A percentile compares a stretch with the other conserved stretches of the same genome.
phyloP scores from a whole-genome alignment of 2,797 vertebrate genomes.

The Hydrophis major region DNA sequence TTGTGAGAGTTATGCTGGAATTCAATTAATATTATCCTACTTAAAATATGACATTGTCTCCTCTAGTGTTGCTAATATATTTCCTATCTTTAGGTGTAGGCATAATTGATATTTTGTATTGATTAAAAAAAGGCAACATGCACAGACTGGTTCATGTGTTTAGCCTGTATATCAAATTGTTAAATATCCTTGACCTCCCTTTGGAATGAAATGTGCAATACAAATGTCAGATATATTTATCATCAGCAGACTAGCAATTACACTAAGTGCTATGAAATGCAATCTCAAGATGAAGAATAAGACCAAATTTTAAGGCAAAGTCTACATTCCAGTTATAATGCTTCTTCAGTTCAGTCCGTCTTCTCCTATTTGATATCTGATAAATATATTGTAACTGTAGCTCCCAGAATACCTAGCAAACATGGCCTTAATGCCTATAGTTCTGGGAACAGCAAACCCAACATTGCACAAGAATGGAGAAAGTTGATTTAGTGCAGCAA shows the following conservation, averaged over 20 bases:
- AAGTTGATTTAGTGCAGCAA: background rate
- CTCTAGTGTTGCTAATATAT: background rate
- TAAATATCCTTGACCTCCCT: slow-evolving; percentile 27
- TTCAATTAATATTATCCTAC: background rate
- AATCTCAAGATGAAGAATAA: slow-evolving; percentile 15
- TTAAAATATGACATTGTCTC: slow-evolving; percentile 3
- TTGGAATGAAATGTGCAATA: slow-evolving; percentile 23
- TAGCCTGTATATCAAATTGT: slow-evolving; percentile 13
- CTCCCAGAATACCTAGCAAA: background rate
- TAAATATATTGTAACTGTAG: background rate
- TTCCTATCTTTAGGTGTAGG: background rate
- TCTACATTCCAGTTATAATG: background rate
- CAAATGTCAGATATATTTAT: slow-evolving; percentile 30
- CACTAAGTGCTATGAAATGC: background rate
- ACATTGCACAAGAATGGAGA: background rate
- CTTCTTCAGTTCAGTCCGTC: background rate
- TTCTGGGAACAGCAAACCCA: background rate
- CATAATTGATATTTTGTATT: background rate
- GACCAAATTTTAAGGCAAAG: background rate
- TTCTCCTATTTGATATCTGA: background rate
- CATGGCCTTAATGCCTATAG: background rate
- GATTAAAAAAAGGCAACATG: fast-evolving
- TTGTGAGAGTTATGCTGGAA: slow-evolving; percentile 8
- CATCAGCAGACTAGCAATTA: background rate
- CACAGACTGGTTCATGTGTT: background rate